Base-by-base conservation (phyloP, 1,140 invertebrate genomes). In the Dendroctonus ponderosae region DNA sequence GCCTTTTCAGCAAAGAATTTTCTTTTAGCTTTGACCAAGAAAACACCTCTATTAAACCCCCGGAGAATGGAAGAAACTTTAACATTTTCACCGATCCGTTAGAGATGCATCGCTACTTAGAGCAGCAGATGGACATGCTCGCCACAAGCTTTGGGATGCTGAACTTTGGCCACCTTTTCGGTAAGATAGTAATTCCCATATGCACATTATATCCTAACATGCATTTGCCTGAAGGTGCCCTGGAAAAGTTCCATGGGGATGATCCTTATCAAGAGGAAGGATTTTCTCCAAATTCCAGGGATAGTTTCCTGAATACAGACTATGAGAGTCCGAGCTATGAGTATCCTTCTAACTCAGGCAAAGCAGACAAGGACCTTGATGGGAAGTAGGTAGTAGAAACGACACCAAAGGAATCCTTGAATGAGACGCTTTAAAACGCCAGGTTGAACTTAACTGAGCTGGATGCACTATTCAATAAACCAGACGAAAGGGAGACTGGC, bases 321-420 rank as follows among this genome's bases (percentile, higher is more conserved):
- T 37, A 59, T 38, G 11, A 59, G 5, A 44, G 5, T 7, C 56
- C 40, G 3, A 44, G 11, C 57, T 77, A 76, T 71, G 72, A 78
- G 60, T 37, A 69, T 6, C 57, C 66, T 41, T 59, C 66, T 53
- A 26, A 71, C 52, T 54, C 43, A 7, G 61, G 73, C 8, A 80
- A 79, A 72, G 43, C 70, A 37, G 84, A 85, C 75, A 63, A 68
- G 52, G 80, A 82, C 75, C 67, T 85, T 41, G 83, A 85, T 79
- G 81, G 80, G 78, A 80, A 80, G 82, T 84, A 78, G 73, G 80
- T 57, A 40, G n/a, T 26, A 52, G 14, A 39, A 40, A 59, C 37
- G 9, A 7, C 9, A 26, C 1, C 12, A 11, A 46, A 12, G 3
- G 9, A 4, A 46, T 4, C 9, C 44, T 11, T 11, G 12, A 46